These are phyloP conservation scores for Hippasteria phrygiana DNA, from an alignment of 53 echinoderm and acorn worm species.

Conservation along the genomic window DNA sequence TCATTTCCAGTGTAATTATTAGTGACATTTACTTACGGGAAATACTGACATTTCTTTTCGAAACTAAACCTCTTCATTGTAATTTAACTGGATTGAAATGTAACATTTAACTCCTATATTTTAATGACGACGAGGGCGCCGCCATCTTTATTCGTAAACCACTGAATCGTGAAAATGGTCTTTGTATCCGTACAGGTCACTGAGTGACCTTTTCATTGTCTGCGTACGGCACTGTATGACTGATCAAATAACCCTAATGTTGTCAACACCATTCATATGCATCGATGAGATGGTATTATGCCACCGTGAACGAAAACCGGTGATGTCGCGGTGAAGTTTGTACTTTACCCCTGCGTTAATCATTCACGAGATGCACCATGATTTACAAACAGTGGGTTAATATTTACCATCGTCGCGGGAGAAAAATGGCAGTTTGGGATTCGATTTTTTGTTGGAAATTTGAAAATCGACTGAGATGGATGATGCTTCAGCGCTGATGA, in stretches of 20 bases:
- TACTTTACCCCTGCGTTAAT: slow-evolving; percentile 28
- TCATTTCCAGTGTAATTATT: too few relatives aligned
- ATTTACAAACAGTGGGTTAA: slow-evolving; percentile 30
- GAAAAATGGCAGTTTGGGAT: slow-evolving; percentile 46
- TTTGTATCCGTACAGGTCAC: background rate
- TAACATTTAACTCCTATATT: too few relatives aligned
- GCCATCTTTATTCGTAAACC: background rate
- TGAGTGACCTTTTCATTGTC: background rate
- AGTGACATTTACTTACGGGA: background rate
- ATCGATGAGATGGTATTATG: background rate
- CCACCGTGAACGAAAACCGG: background rate
- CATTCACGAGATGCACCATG: background rate
- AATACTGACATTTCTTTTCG: slow-evolving; percentile 4
- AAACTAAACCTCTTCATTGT: too few relatives aligned
- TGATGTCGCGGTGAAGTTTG: slow-evolving; percentile 40
- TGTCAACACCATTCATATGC: background rate
- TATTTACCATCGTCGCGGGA: slow-evolving; percentile 32
- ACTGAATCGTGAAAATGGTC: background rate
- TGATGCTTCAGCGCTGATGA: background rate
- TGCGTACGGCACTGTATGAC: background rate
- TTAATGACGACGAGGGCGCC: too few relatives aligned
- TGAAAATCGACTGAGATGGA: background rate
- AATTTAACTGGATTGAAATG: too few relatives aligned
- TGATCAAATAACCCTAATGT: background rate
- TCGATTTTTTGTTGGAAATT: slow-evolving; percentile 14